Evolutionary conservation across 2,113 vertebrate species (phyloP).

Genomic region (Anseranas semipalmata): DNA sequence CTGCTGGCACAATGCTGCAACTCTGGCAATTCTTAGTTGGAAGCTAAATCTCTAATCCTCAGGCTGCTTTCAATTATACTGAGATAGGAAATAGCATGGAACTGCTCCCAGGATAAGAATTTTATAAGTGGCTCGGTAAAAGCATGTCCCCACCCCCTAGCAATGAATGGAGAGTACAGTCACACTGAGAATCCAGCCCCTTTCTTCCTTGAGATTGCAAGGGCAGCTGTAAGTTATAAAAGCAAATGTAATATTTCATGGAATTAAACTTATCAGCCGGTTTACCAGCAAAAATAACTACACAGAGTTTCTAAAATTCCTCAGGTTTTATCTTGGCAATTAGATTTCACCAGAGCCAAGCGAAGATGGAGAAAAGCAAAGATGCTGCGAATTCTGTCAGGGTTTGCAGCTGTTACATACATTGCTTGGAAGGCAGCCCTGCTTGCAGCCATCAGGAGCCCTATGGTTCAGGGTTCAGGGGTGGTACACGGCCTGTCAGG

Average conservation of each 20-base stretch:
- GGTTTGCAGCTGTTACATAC: neutral
- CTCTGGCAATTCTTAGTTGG: neutral
- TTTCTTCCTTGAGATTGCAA: neutral
- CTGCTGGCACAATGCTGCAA: neutral
- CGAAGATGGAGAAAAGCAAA: neutral
- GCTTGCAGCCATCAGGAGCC: neutral
- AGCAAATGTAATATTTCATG: neutral
- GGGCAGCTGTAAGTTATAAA: neutral
- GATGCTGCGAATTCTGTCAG: neutral
- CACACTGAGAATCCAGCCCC: neutral
- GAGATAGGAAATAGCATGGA: neutral
- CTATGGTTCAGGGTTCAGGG: neutral
- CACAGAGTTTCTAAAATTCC: neutral
- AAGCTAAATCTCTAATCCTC: conserved; percentile 2
- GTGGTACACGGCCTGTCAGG: neutral
- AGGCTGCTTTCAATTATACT: neutral
- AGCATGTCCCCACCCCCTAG: neutral
- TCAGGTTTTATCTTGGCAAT: neutral
- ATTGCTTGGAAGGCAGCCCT: neutral
- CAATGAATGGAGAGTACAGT: neutral
- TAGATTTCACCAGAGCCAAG: neutral
- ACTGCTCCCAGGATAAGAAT: conserved; percentile 7
- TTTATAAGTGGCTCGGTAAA: neutral
- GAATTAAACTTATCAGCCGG: neutral
- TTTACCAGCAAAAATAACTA: neutral